Percentiles rank a stretch among this genome's conserved stretches.
These are phyloP conservation scores for Gallirallus australis DNA, from an alignment of 2,797 vertebrate genomes.

Conservation along the genomic window DNA sequence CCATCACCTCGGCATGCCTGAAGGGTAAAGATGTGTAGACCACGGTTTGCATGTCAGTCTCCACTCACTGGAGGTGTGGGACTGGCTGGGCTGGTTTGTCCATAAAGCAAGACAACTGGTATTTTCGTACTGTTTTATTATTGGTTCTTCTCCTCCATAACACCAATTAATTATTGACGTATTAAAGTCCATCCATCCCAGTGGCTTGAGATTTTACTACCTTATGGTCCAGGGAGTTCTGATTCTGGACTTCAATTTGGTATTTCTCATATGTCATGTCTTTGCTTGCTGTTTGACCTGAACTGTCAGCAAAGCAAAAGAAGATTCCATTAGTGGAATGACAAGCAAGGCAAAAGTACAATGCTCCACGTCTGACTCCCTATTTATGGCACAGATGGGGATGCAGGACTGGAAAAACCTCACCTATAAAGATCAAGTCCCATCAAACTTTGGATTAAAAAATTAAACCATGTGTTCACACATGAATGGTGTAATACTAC, in stretches of 20 bases:
- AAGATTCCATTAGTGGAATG: background rate
- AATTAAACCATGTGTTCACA: background rate
- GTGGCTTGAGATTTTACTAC: background rate
- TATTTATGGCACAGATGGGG: background rate
- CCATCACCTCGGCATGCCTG: constrained; percentile 59
- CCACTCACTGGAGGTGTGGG: constrained; percentile 64
- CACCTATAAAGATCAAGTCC: background rate
- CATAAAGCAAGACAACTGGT: constrained; percentile 1
- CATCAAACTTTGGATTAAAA: background rate
- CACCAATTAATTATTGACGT: background rate
- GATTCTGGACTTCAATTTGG: background rate
- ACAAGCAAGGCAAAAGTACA: background rate
- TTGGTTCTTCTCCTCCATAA: background rate
- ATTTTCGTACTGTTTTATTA: background rate
- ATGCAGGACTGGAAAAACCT: background rate
- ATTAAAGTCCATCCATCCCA: background rate
- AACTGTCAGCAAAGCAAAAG: background rate
- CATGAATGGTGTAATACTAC: background rate
- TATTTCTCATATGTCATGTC: background rate
- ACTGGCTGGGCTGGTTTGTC: background rate
- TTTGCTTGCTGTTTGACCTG: background rate
- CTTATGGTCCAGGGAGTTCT: background rate
- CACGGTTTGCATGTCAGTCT: constrained; percentile 49
- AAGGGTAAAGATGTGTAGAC: constrained; percentile 67
- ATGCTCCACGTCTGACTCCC: background rate